Base-by-base conservation (phyloP, 2,113 vertebrate species). In the Salvelinus namaycush region DNA sequence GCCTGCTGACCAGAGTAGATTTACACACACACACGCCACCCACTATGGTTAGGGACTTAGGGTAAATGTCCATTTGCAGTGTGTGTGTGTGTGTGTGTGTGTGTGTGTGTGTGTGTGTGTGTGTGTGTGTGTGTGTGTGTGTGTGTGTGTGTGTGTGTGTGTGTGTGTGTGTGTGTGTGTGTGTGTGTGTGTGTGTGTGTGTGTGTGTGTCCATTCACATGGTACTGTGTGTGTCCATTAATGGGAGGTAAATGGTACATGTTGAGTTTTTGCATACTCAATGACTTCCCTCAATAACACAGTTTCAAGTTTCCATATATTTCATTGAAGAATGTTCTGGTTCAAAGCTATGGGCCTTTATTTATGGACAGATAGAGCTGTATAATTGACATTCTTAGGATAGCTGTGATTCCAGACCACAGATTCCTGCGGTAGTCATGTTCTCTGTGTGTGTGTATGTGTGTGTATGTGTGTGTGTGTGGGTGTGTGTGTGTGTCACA, bases 341-440 rank as follows among this genome's bases (percentile, higher is more conserved):
- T 76, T 77, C 68, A 77, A 70, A 75, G 72, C 8, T 22, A 51
- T 64, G 34, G 20, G 16, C 24, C 49, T n/a, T 11, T 68, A 64
- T 75, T 67, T 76, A 73, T 48, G 78, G 73, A 80, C 81, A 80
- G 81, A 84, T 83, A 88, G 64, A 83, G 82, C 80, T 84, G 86
- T 44, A 54, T 68, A 82, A 89, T 88, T 87, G 83, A 79, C 87
- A 93, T 92, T 91, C 85, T 87, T 82, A 51, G 81, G 87, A 93
- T 90, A 81, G 85, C 84, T 77, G 80, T 76, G 82, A 91, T 88
- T 92, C 86, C 81, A 90, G 87, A 91, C 90, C 91, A 86, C 88
- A 89, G 89, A 93, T 93, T 94, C 89, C 91, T 93, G 92, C 8
- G 91, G 90, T 79, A 73, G 75, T 70, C 84, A 74, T 82, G 87